Evolutionary conservation across 2,888 invertebrate species (phyloP).

Genomic region (Cecidostiba fungosa): DNA sequence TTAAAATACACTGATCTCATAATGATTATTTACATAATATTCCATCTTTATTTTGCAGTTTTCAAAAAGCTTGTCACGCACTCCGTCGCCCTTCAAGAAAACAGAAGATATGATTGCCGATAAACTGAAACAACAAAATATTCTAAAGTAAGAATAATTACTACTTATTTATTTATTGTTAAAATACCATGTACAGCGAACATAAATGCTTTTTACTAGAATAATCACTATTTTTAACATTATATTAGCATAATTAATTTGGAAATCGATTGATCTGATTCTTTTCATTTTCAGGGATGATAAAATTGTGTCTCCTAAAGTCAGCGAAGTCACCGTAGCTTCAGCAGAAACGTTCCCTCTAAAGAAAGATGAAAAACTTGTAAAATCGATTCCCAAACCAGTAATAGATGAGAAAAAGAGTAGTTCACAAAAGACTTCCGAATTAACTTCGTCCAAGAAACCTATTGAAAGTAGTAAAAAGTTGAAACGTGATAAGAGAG

Average conservation of each 20-base stretch:
- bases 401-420: conserved; percentile 74
- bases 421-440: conserved; percentile 70
- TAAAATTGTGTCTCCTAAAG: conserved; percentile 76
- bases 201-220: too few relatives aligned
- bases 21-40: neutral
- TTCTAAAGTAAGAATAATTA: conserved; percentile 42
- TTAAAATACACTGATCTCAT: neutral
- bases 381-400: conserved; percentile 69
- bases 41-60: conserved; percentile 78
- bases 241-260: conserved; percentile 42
- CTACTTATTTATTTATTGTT: too few relatives aligned
- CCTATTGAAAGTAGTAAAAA: conserved; percentile 72
- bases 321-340: conserved; percentile 69
- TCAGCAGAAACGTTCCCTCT: conserved; percentile 74
- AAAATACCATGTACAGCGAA: too few relatives aligned
- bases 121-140: conserved; percentile 71
- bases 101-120: conserved; percentile 78
- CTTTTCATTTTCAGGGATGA: conserved; percentile 72
- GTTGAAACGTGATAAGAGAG: conserved; percentile 74
- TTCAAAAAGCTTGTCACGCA: conserved; percentile 90
- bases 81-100: conserved; percentile 92
- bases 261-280: conserved; percentile 11
- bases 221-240: neutral
- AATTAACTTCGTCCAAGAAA: conserved; percentile 71
- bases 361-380: conserved; percentile 76